These are phyloP conservation scores for Agrilus planipennis DNA, from an alignment of 1,140 invertebrate species.

Conservation along the genomic window DNA sequence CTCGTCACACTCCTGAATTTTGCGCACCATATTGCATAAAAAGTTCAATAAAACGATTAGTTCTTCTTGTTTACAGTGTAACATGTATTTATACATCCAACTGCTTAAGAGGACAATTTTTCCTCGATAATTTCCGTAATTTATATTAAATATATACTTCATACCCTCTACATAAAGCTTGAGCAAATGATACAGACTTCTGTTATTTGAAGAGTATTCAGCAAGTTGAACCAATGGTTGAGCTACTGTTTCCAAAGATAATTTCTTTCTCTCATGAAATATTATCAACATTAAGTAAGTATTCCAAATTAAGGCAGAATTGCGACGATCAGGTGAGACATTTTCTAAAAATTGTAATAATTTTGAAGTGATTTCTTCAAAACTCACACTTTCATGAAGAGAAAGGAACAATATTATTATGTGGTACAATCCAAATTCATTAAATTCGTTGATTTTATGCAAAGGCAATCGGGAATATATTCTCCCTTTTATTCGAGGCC, in stretches of 20 bases:
- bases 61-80: slow-evolving; percentile 22
- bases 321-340: slow-evolving; percentile 18
- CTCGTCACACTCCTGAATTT: slow-evolving; percentile 15
- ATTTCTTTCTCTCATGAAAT: slow-evolving; percentile 15
- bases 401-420: slow-evolving; percentile 22
- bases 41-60: slow-evolving; percentile 19
- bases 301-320: slow-evolving; percentile 16
- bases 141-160: slow-evolving; percentile 15
- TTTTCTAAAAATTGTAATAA: slow-evolving; percentile 19
- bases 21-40: slow-evolving; percentile 14
- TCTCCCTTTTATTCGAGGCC: slow-evolving; percentile 27
- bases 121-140: slow-evolving; percentile 18
- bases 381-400: slow-evolving; percentile 15
- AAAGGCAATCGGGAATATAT: slow-evolving; percentile 29
- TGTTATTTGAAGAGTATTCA: slow-evolving; percentile 16
- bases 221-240: slow-evolving; percentile 13
- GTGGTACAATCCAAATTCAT: slow-evolving; percentile 20
- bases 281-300: slow-evolving; percentile 24
- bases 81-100: slow-evolving; percentile 24
- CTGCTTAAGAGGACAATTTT: slow-evolving; percentile 22
- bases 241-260: slow-evolving; percentile 15
- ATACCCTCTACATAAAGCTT: slow-evolving; percentile 21
- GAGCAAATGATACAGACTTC: slow-evolving; percentile 19
- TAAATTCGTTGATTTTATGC: slow-evolving; percentile 24
- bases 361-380: slow-evolving; percentile 24